Evolutionary conservation across 2,113 vertebrate species (phyloP).

Genomic region (Festucalex cinctus): DNA sequence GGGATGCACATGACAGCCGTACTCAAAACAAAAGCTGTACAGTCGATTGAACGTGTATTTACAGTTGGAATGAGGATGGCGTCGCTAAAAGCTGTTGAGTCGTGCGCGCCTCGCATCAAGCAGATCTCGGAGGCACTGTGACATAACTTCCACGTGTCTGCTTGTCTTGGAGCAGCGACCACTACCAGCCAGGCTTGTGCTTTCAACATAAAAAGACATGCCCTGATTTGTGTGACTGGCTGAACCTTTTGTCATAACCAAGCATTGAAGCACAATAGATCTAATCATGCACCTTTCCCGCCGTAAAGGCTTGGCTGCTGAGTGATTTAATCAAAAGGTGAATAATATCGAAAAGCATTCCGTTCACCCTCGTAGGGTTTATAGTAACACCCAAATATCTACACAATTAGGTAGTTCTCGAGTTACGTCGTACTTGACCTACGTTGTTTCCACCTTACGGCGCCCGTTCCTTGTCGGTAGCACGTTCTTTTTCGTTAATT

Average conservation of each 20-base stretch:
- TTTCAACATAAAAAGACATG: constrained; percentile 55
- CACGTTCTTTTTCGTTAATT: too few relatives aligned
- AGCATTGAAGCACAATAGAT: constrained; percentile 55
- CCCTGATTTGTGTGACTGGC: constrained; percentile 65
- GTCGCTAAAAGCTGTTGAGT: constrained; percentile 59
- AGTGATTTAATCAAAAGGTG: constrained; percentile 50
- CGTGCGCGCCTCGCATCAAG: constrained; percentile 60
- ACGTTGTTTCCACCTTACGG: too few relatives aligned
- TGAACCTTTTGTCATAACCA: constrained; percentile 50
- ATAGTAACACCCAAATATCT: constrained; percentile 66
- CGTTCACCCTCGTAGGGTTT: constrained; percentile 58
- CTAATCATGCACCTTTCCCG: constrained; percentile 61
- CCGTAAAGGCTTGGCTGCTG: constrained; percentile 52
- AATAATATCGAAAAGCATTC: constrained; percentile 56
- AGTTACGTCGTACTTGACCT: too few relatives aligned
- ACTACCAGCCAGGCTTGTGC: constrained; percentile 66
- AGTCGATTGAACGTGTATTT: constrained; percentile 80
- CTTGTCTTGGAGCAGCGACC: constrained; percentile 26
- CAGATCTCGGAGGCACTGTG: constrained; percentile 40
- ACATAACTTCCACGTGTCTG: constrained; percentile 37
- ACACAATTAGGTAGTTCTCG: too few relatives aligned
- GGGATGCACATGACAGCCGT: constrained; percentile 74
- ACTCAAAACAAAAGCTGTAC: constrained; percentile 83
- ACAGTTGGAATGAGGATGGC: constrained; percentile 76
- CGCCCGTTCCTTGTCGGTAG: too few relatives aligned